Conservation (phyloP, 1,140 invertebrate genomes). For the Pogonomyrmex californicus region DNA sequence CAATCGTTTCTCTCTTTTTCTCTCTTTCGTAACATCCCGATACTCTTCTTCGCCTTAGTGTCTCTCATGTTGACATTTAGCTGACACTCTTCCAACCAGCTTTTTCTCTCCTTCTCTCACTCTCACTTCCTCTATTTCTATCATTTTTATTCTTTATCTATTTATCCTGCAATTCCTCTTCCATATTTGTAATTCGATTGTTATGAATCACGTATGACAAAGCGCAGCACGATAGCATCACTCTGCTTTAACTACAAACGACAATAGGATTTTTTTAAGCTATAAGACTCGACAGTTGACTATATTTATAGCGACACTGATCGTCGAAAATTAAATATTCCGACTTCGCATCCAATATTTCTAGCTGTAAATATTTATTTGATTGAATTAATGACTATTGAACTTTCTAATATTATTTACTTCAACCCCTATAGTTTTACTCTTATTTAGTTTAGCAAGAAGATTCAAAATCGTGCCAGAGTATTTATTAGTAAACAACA, state of each 20-base stretch:
- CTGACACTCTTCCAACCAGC: background rate
- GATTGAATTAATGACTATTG: background rate
- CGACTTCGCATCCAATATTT: background rate
- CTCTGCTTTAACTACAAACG: background rate
- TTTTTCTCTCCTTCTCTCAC: slow-evolving; percentile 25
- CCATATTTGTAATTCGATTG: background rate
- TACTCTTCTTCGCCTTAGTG: slow-evolving; percentile 33
- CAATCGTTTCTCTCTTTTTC: slow-evolving; percentile 37
- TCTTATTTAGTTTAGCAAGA: background rate
- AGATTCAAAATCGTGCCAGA: background rate
- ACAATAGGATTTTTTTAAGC: background rate
- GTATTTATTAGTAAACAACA: background rate
- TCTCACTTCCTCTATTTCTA: slow-evolving; percentile 52
- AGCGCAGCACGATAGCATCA: background rate
- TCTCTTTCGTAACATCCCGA: slow-evolving; percentile 23
- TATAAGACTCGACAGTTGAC: background rate
- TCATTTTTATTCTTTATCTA: slow-evolving; percentile 10
- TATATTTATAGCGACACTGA: background rate
- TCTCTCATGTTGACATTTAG: slow-evolving; percentile 24
- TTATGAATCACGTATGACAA: slow-evolving; percentile 8
- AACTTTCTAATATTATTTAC: background rate
- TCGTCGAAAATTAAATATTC: background rate
- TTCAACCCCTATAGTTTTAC: background rate
- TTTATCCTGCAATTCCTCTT: slow-evolving; percentile 7
- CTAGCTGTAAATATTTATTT: background rate